Conservation (phyloP, 2,113 vertebrate genomes). For the Myrmecophaga tridactyla region DNA sequence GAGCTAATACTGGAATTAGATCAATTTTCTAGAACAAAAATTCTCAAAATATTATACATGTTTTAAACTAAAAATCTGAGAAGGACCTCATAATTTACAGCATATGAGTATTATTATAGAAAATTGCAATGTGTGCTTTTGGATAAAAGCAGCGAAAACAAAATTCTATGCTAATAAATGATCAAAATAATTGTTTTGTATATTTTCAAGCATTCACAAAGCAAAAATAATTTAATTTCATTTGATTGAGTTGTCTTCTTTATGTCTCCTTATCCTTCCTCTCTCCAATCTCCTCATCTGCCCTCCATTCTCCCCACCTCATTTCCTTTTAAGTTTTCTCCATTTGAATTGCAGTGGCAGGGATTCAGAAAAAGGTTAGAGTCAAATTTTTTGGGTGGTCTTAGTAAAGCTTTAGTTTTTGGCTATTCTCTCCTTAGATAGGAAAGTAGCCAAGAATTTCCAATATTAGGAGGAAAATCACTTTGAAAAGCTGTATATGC, state of each 20-base stretch:
- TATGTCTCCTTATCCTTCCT: not conserved
- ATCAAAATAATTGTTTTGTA: not conserved
- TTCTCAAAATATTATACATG: not conserved
- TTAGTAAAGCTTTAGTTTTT: conserved; percentile 64
- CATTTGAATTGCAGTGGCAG: conserved; percentile 27
- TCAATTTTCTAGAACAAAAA: not conserved
- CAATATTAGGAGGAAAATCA: conserved; percentile 2
- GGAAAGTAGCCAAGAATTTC: conserved; percentile 54
- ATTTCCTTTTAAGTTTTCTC: not conserved
- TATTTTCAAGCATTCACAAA: conserved; percentile 31
- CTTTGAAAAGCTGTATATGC: conserved; percentile 45
- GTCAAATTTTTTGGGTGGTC: conserved; percentile 64
- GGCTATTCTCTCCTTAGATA: conserved; percentile 65
- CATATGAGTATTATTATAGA: not conserved
- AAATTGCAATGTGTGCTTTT: conserved; percentile 8
- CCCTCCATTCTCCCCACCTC: not conserved
- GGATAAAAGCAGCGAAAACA: conserved; percentile 33
- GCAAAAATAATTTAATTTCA: conserved; percentile 18
- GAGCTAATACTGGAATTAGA: conserved; percentile 35
- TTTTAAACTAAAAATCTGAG: conserved; percentile 50
- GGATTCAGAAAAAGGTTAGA: conserved; percentile 23
- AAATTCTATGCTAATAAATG: not conserved
- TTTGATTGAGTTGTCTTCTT: conserved; percentile 36
- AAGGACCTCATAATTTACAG: not conserved
- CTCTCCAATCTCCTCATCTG: not conserved